These are phyloP conservation scores for Arion vulgaris DNA, from an alignment of 1,140 invertebrate species.

Conservation along the genomic window DNA sequence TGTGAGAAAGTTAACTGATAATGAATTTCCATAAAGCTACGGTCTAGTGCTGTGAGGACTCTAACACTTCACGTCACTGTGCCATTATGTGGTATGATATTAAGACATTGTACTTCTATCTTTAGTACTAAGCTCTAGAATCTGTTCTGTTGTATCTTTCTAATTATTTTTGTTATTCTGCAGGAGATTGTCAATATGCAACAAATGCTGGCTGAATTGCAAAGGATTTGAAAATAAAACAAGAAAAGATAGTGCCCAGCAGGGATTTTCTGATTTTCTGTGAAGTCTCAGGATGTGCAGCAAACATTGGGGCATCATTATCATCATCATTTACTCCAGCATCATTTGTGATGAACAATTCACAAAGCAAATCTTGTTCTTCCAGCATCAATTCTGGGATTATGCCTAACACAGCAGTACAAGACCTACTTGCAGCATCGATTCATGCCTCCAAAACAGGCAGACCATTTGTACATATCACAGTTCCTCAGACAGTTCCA, in stretches of 20 bases:
- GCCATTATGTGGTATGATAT: no score
- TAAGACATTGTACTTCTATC: no score
- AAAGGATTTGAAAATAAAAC: background rate
- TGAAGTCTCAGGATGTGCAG: background rate
- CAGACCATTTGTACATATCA: background rate
- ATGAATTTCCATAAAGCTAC: no score
- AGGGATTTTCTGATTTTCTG: background rate
- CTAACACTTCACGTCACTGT: no score
- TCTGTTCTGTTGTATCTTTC: no score
- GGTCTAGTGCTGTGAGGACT: no score
- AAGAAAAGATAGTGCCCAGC: background rate
- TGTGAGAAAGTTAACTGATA: no score
- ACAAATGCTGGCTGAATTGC: background rate
- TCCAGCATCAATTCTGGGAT: background rate
- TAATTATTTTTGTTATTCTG: no score
- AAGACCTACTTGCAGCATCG: background rate
- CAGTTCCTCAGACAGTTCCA: slow-evolving; percentile 6
- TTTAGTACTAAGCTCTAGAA: no score
- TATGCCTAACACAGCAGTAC: background rate
- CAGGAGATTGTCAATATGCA: background rate
- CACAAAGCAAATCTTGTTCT: background rate
- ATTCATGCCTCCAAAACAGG: background rate
- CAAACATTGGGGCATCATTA: background rate
- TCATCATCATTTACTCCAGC: background rate
- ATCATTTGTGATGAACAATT: background rate